phyloP scores from a whole-genome alignment of 2,888 invertebrate species.

The Falcaria lacertinaria region DNA sequence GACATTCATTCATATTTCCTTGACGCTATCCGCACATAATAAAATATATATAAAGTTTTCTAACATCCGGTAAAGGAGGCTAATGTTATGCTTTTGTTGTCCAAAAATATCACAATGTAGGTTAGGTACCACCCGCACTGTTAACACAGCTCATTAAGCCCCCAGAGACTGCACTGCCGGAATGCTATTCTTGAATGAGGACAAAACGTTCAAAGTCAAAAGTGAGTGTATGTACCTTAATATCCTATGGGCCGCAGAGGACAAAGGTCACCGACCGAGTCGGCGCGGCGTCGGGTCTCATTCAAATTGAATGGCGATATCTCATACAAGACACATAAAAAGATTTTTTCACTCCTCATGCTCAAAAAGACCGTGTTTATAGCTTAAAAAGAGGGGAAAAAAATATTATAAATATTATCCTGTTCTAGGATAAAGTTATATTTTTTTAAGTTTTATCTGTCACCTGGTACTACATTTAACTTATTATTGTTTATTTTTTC shows the following conservation, averaged over 20 bases:
- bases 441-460: no score
- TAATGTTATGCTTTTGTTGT: conserved; percentile 3
- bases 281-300: no score
- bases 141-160: conserved; percentile 32
- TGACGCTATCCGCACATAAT: conserved; percentile 4
- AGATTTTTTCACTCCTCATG: no score
- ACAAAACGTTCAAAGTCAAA: conserved; percentile 25
- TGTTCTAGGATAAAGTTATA: no score
- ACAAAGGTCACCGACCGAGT: conserved; percentile 27
- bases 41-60: conserved; percentile 8
- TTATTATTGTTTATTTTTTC: no score
- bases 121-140: conserved; percentile 6
- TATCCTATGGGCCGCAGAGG: conserved; percentile 13
- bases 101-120: conserved; percentile 11
- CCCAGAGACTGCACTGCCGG: conserved; percentile 12
- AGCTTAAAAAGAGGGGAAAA: no score
- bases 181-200: conserved; percentile 21
- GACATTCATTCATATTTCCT: background rate
- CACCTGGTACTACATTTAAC: no score
- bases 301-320: no score
- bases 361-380: no score
- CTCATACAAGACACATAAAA: no score
- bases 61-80: background rate
- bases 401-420: no score
- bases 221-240: no score